phyloP scores from a whole-genome alignment of 2,888 invertebrate species.

The Drosophila sordidula region DNA sequence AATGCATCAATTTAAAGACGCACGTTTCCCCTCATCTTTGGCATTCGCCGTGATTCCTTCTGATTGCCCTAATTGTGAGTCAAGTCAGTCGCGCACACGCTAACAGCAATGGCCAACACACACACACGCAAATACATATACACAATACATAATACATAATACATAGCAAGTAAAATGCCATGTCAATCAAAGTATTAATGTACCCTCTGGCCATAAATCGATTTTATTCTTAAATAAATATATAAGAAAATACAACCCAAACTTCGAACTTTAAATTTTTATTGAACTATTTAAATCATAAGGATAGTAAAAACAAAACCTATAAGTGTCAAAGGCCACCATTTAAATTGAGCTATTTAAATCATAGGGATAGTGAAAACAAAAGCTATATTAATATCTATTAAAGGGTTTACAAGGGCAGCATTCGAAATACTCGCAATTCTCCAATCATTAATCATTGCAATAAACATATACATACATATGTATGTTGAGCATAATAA shows the following conservation, averaged over 20 bases:
- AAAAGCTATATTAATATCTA: conserved; percentile 2
- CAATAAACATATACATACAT: not conserved
- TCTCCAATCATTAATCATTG: conserved; percentile 14
- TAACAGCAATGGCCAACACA: conserved; percentile 9
- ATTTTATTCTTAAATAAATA: not conserved
- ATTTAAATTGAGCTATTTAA: not conserved
- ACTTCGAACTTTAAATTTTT: not conserved
- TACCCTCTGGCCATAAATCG: not conserved
- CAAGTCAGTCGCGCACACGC: conserved; percentile 47
- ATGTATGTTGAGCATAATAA: conserved; percentile 36
- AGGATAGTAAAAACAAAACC: no score
- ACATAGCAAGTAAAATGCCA: not conserved
- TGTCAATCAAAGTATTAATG: conserved; percentile 20
- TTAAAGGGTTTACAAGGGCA: conserved; percentile 3
- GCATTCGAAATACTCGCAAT: not conserved
- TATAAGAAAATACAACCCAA: not conserved
- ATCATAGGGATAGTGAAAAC: no score
- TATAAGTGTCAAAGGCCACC: no score
- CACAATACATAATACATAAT: conserved; percentile 12
- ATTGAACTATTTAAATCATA: no score
- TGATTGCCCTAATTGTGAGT: conserved; percentile 73
- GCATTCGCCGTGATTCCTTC: conserved; percentile 54
- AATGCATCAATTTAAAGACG: conserved; percentile 71
- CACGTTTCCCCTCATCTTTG: conserved; percentile 51
- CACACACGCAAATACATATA: conserved; percentile 5